Evolutionary conservation across 2,797 vertebrate genomes (phyloP).

Genomic region (Acanthiza pusilla): DNA sequence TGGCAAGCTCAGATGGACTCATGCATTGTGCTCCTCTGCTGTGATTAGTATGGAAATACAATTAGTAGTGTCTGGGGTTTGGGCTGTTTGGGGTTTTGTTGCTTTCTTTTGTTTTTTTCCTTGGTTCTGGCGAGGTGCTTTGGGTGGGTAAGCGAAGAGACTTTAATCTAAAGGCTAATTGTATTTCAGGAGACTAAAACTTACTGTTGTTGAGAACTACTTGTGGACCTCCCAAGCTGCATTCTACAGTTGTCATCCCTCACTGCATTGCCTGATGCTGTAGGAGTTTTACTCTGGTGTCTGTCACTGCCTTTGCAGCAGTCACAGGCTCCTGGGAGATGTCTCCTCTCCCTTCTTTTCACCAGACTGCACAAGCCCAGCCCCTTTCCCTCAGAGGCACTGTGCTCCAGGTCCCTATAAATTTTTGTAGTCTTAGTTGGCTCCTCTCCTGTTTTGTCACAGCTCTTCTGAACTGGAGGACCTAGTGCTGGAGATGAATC

Average conservation of each 20-base stretch:
- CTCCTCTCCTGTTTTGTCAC: not conserved
- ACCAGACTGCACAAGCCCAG: not conserved
- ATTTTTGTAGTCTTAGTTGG: not conserved
- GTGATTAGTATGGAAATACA: not conserved
- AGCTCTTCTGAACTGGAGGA: not conserved
- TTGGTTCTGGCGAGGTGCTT: not conserved
- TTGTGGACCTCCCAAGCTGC: not conserved
- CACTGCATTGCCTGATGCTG: not conserved
- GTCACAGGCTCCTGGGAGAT: not conserved
- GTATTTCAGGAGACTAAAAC: not conserved
- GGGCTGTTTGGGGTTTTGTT: not conserved
- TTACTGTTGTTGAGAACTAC: not conserved
- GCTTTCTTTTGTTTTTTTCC: not conserved
- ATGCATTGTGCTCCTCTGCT: not conserved
- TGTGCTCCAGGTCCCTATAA: not conserved
- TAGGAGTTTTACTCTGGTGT: not conserved
- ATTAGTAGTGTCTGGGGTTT: not conserved
- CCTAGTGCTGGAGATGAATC: rapidly evolving
- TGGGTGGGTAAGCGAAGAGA: not conserved
- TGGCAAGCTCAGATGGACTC: not conserved
- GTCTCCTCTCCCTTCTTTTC: not conserved
- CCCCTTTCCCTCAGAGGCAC: not conserved
- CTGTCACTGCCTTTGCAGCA: not conserved
- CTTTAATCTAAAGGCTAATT: not conserved
- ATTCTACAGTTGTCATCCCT: not conserved